Conservation (phyloP, 2,888 invertebrate species). For the Agrochola lota region DNA sequence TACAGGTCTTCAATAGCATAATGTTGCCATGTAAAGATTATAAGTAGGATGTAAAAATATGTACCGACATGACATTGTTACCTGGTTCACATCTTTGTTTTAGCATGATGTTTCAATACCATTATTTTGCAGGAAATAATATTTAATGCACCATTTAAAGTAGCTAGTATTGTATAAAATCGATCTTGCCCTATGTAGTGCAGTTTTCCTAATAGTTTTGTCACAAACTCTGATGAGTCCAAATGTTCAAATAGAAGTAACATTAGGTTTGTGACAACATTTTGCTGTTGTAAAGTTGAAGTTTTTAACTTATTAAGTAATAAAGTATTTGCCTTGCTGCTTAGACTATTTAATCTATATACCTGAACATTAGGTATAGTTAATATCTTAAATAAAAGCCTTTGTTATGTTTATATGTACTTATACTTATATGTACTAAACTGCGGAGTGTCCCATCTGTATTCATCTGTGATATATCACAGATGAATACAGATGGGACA, state of each 20-base stretch:
- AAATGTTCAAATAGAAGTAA: neutral
- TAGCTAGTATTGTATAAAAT: neutral
- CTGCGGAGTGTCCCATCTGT: no score
- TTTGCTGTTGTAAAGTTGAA: neutral
- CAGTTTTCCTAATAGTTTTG: neutral
- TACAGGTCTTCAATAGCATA: conserved; percentile 12
- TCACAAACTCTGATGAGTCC: neutral
- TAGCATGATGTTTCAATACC: neutral
- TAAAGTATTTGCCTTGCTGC: neutral
- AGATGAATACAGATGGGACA: no score
- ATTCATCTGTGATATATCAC: no score
- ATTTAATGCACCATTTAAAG: neutral
- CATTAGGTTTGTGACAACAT: neutral
- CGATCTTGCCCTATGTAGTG: rapidly evolving
- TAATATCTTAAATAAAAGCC: neutral
- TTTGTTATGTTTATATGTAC: neutral
- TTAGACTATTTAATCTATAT: neutral
- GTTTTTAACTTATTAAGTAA: neutral
- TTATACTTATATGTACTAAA: no score
- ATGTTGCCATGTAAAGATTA: conserved; percentile 17
- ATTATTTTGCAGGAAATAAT: neutral
- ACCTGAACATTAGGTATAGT: neutral
- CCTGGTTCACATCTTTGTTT: neutral
- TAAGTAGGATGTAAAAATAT: conserved; percentile 8
- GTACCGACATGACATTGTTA: neutral